Conservation (phyloP, 2,113 vertebrate genomes). For the Chamaetylas fuelleborni region DNA sequence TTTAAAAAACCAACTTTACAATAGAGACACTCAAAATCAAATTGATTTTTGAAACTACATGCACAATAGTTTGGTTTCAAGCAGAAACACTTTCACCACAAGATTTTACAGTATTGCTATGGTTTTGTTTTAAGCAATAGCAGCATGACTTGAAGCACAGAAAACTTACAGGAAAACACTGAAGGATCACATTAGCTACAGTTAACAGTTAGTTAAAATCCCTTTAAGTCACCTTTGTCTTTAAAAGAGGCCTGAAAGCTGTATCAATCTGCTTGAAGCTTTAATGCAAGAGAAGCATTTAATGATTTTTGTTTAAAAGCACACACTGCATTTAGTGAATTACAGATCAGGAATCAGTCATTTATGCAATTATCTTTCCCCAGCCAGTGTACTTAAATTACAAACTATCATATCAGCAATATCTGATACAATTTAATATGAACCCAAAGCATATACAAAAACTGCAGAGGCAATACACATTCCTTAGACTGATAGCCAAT, state of each 20-base stretch:
- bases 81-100: not conserved
- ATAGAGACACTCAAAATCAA: not conserved
- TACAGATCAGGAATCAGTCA: not conserved
- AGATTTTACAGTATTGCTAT: not conserved
- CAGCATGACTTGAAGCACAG: not conserved
- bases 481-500: not conserved
- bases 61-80: not conserved
- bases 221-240: not conserved
- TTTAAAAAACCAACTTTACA: not conserved
- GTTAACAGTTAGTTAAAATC: not conserved
- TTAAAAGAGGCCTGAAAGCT: not conserved
- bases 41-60: not conserved
- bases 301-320: not conserved
- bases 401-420: not conserved
- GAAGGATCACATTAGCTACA: not conserved
- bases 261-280: not conserved
- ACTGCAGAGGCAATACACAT: not conserved
- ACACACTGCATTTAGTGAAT: not conserved
- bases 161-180: not conserved
- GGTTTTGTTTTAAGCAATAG: not conserved
- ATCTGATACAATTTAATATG: not conserved
- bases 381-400: not conserved
- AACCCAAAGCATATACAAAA: not conserved
- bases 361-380: not conserved
- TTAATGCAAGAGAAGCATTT: not conserved